Conservation (phyloP, 2,797 vertebrate genomes). For the Ibycter americanus region DNA sequence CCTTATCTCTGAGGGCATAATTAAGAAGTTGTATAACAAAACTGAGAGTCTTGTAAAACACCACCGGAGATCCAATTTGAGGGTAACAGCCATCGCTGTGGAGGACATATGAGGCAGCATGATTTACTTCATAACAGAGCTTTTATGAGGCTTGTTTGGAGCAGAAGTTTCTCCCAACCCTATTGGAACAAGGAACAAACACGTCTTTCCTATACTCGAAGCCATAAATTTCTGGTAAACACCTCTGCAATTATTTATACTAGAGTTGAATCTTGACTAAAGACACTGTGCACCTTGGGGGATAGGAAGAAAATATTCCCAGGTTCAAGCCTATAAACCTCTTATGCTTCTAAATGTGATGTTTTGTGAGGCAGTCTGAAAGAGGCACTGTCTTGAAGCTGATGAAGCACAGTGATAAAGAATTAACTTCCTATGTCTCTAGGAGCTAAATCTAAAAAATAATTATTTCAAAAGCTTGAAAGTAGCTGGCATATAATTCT, state of each 20-base stretch:
- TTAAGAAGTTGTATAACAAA: constrained; percentile 42
- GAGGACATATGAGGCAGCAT: not conserved
- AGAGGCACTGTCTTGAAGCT: not conserved
- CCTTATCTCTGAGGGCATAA: constrained; percentile 15
- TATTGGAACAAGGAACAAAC: not conserved
- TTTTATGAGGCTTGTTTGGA: not conserved
- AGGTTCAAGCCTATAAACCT: not conserved
- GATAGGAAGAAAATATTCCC: not conserved
- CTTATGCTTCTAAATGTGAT: not conserved
- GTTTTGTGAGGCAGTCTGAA: not conserved
- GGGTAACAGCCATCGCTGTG: constrained; percentile 19
- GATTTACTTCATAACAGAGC: constrained; percentile 3
- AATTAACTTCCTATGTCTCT: not conserved
- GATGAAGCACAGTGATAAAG: not conserved
- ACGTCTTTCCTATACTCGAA: not conserved
- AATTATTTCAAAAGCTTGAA: not conserved
- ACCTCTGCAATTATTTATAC: not conserved
- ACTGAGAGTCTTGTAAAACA: constrained; percentile 39
- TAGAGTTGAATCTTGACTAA: not conserved
- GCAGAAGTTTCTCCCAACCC: not conserved
- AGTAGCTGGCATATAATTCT: not conserved
- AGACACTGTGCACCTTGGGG: not conserved
- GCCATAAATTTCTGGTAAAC: not conserved
- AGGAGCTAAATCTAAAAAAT: not conserved
- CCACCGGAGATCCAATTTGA: not conserved